These are phyloP conservation scores for Porites evermanni DNA, from an alignment of 92 coral and sea anemone genomes.

Conservation along the genomic window DNA sequence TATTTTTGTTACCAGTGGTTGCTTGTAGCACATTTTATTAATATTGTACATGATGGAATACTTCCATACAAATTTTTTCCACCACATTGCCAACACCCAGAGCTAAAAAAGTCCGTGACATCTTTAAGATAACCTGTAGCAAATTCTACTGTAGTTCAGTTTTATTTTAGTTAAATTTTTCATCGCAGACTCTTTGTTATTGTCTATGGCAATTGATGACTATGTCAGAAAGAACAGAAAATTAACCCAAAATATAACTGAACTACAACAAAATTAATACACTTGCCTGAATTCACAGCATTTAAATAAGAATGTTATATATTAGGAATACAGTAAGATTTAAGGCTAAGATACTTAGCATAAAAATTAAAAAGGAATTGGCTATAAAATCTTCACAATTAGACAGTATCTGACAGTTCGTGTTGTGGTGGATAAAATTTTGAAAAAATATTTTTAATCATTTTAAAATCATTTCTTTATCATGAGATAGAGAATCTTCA, in stretches of 20 bases:
- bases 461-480: conserved; percentile 1
- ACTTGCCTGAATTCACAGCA: neutral
- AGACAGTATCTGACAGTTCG: neutral
- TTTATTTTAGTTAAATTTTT: no score
- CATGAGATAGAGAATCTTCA: neutral
- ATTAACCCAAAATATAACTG: no score
- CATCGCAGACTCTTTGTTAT: no score
- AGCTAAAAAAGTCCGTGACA: neutral
- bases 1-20: neutral
- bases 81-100: neutral
- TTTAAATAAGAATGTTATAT: no score
- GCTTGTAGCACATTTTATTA: neutral
- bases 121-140: neutral
- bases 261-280: neutral
- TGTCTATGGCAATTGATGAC: no score
- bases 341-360: neutral
- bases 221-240: no score
- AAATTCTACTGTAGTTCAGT: neutral
- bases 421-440: neutral
- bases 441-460: conserved; percentile 8
- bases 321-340: neutral
- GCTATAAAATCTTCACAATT: neutral
- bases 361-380: neutral
- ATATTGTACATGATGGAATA: neutral
- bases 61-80: neutral